Evolutionary conservation across 2,113 vertebrate species (phyloP).

Genomic region (Sakesphorus luctuosus): DNA sequence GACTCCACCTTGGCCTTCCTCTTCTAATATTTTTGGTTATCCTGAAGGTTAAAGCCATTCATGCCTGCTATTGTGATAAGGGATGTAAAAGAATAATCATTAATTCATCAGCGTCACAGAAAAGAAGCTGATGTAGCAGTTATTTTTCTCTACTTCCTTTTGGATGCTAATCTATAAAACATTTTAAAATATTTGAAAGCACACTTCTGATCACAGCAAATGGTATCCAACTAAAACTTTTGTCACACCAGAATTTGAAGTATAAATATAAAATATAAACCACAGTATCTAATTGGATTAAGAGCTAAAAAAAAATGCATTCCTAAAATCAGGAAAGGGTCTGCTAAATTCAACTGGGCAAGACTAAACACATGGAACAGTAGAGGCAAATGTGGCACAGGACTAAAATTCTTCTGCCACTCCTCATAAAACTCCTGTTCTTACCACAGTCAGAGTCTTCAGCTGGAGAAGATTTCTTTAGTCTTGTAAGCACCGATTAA

Average conservation of each 20-base stretch:
- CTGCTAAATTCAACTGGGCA: not conserved
- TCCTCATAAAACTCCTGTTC: not conserved
- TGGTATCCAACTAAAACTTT: not conserved
- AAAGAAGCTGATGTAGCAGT: conserved; percentile 10
- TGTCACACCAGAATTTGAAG: not conserved
- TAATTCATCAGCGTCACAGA: conserved; percentile 22
- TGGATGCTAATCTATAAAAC: conserved; percentile 20
- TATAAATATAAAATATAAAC: not conserved
- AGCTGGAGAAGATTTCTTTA: not conserved
- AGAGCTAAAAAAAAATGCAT: not conserved
- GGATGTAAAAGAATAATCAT: conserved; percentile 13
- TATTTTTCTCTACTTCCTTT: conserved; percentile 16
- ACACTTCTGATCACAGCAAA: not conserved
- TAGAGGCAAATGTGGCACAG: not conserved
- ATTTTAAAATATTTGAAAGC: conserved; percentile 35
- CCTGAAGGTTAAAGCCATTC: not conserved
- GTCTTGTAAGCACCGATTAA: not conserved
- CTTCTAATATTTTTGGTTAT: not conserved
- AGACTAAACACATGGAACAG: not conserved
- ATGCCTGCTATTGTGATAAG: not conserved
- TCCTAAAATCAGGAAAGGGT: not conserved
- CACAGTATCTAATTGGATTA: not conserved
- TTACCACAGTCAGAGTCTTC: not conserved
- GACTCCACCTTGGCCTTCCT: not conserved
- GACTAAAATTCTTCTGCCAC: not conserved